These are phyloP conservation scores for Cheilosia vulpina DNA, from an alignment of 2,888 invertebrate genomes.

Conservation along the genomic window DNA sequence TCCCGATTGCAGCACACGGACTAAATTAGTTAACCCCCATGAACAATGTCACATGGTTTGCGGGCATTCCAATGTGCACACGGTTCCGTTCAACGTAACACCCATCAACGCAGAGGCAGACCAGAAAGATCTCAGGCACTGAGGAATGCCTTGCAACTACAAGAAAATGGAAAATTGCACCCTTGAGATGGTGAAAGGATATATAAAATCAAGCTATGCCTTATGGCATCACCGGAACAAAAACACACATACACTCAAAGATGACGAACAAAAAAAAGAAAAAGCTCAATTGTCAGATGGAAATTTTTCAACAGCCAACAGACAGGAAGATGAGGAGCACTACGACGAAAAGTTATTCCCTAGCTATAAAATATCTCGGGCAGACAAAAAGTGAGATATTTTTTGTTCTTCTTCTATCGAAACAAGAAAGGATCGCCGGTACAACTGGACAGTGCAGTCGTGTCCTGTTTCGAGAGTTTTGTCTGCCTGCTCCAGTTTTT, in stretches of 20 bases:
- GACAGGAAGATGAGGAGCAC: slow-evolving; percentile 51
- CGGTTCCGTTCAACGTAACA: neutral
- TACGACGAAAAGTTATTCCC: slow-evolving; percentile 49
- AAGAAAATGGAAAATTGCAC: slow-evolving; percentile 46
- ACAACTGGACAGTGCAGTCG: slow-evolving; percentile 29
- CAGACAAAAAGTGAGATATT: slow-evolving; percentile 25
- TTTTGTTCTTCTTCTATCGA: neutral
- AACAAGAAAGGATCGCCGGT: slow-evolving; percentile 1
- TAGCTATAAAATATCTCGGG: slow-evolving; percentile 29
- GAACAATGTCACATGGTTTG: slow-evolving; percentile 53
- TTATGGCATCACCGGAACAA: slow-evolving; percentile 1
- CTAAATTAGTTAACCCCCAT: slow-evolving; percentile 62
- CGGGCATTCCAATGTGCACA: slow-evolving; percentile 30
- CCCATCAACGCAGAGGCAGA: neutral
- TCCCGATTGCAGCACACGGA: slow-evolving; percentile 55
- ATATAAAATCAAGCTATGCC: slow-evolving; percentile 37
- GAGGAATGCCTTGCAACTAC: slow-evolving; percentile 49
- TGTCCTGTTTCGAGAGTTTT: slow-evolving; percentile 18
- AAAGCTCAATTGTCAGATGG: slow-evolving; percentile 54
- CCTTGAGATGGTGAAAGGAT: slow-evolving; percentile 47
- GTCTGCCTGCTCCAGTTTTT: slow-evolving; percentile 41
- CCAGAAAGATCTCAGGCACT: slow-evolving; percentile 13
- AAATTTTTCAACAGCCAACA: slow-evolving; percentile 49
- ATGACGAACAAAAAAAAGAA: slow-evolving; percentile 3
- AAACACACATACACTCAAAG: neutral